A percentile compares a stretch with the other conserved stretches of the same genome.
Evolutionary conservation across 2,888 invertebrate species (phyloP).

Genomic region (Synanthedon myopaeformis): DNA sequence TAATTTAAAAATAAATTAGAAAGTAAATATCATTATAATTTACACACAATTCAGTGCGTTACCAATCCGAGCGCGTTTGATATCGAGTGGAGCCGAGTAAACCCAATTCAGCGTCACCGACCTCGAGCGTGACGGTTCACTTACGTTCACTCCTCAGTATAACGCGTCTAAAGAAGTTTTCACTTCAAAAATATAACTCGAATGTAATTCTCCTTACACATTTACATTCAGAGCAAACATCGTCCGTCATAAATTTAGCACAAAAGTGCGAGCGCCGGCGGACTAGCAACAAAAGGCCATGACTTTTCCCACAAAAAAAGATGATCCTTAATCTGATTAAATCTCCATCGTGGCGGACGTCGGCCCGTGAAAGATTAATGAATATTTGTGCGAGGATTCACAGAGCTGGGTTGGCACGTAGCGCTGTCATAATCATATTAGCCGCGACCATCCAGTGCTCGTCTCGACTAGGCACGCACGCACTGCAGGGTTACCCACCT

Average conservation of each 20-base stretch:
- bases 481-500: slow-evolving; percentile 19
- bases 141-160: too few relatives aligned
- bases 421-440: slow-evolving; percentile 70
- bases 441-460: slow-evolving; percentile 46
- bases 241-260: slow-evolving; percentile 62
- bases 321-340: slow-evolving; percentile 72
- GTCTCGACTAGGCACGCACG: slow-evolving; percentile 41
- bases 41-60: too few relatives aligned
- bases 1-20: too few relatives aligned
- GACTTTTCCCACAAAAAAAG: slow-evolving; percentile 67
- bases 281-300: slow-evolving; percentile 66
- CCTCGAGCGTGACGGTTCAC: too few relatives aligned
- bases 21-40: too few relatives aligned
- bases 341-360: slow-evolving; percentile 70
- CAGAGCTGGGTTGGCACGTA: slow-evolving; percentile 66
- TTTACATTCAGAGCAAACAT: slow-evolving; percentile 64
- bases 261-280: slow-evolving; percentile 63
- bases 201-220: slow-evolving; percentile 27
- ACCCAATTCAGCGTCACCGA: too few relatives aligned
- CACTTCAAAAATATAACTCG: slow-evolving; percentile 10
- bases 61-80: too few relatives aligned
- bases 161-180: too few relatives aligned
- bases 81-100: too few relatives aligned
- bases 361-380: slow-evolving; percentile 71
- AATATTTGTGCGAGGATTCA: slow-evolving; percentile 70